Conservation (phyloP, 2,113 vertebrate genomes). For the Ciconia maguari region DNA sequence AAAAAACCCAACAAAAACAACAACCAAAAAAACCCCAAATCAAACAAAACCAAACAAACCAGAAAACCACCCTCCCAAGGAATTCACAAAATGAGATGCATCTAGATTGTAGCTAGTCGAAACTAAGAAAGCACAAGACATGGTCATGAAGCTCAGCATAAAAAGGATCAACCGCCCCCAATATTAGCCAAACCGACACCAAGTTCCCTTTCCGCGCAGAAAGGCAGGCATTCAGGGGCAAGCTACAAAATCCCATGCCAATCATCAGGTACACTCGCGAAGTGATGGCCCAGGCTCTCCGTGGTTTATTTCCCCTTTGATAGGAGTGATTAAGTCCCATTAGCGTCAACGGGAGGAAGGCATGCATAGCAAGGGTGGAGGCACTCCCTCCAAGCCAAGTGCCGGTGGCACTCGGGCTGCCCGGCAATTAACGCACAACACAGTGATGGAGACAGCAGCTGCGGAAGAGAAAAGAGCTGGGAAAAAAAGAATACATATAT, state of each 20-base stretch:
- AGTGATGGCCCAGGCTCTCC: not conserved
- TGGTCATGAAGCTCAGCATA: not conserved
- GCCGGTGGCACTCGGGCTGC: not conserved
- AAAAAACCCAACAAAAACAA: not conserved
- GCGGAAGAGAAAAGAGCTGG: not conserved
- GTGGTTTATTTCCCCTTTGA: not conserved
- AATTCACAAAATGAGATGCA: not conserved
- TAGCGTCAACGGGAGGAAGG: not conserved
- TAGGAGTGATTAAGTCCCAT: not conserved
- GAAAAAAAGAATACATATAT: not conserved
- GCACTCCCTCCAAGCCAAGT: not conserved
- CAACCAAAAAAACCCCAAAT: not conserved
- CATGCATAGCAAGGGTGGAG: not conserved
- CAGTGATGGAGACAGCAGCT: not conserved
- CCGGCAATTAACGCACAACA: not conserved
- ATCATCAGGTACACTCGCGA: not conserved
- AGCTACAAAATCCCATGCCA: not conserved
- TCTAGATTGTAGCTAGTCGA: not conserved
- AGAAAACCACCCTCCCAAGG: not conserved
- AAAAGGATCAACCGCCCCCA: not conserved
- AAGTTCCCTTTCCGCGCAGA: not conserved
- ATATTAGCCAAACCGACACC: not conserved
- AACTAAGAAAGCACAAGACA: not conserved
- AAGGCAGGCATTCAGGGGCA: not conserved
- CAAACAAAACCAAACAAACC: not conserved